These are phyloP conservation scores for Leptogaster cylindrica DNA, from an alignment of 2,888 invertebrate species.

Conservation along the genomic window DNA sequence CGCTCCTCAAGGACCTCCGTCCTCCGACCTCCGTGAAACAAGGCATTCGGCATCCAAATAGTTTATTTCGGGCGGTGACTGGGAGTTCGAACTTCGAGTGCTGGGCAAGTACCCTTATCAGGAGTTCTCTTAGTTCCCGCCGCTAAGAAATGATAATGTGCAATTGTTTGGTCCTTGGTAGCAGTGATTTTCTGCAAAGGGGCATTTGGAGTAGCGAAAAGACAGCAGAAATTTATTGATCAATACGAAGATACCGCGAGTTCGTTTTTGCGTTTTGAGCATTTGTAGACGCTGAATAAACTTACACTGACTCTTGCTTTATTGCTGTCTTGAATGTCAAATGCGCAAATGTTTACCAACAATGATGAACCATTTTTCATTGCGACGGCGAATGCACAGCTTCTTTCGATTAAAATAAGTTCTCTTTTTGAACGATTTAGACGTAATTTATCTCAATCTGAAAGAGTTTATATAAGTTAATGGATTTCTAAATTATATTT, in stretches of 20 bases:
- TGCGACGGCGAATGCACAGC: too few relatives aligned
- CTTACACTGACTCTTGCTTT: not conserved
- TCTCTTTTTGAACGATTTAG: too few relatives aligned
- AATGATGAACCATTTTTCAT: too few relatives aligned
- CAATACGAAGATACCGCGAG: conserved; percentile 26
- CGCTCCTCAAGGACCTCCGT: not conserved
- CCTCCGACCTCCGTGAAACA: not conserved
- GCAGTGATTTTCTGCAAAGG: not conserved
- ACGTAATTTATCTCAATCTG: too few relatives aligned
- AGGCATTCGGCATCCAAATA: conserved; percentile 12
- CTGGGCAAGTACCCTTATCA: conserved; percentile 16
- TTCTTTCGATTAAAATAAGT: too few relatives aligned
- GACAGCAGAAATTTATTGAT: conserved; percentile 27
- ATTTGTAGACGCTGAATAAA: not conserved
- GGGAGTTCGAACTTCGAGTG: not conserved
- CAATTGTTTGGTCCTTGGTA: not conserved
- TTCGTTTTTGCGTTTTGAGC: too few relatives aligned
- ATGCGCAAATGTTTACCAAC: conserved; percentile 23
- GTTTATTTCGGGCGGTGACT: conserved; percentile 1
- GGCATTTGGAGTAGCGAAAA: not conserved
- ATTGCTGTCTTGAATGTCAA: not conserved
- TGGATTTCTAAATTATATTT: too few relatives aligned
- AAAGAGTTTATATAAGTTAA: too few relatives aligned
- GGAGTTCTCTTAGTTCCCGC: conserved; percentile 10
- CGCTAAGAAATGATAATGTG: conserved; percentile 28